Evolutionary conservation across 2,888 invertebrate genomes (phyloP).

Genomic region (Hirtodrosophila confusa): DNA sequence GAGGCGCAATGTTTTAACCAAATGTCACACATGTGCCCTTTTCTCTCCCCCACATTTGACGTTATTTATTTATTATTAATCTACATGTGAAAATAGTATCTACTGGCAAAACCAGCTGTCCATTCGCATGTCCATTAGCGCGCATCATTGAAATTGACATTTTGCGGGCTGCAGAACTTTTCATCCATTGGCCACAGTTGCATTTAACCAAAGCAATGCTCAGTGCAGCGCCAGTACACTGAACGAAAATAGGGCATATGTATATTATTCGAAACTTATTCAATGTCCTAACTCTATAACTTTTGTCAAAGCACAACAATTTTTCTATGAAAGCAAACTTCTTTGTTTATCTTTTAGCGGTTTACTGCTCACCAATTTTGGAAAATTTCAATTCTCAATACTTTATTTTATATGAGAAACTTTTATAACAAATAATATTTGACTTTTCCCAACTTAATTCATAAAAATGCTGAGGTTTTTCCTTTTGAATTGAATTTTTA

Average conservation of each 20-base stretch:
- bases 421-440: no score
- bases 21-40: conserved; percentile 40
- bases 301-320: no score
- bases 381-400: no score
- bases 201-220: conserved; percentile 37
- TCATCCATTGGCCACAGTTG: conserved; percentile 42
- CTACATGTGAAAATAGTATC: conserved; percentile 9
- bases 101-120: conserved; percentile 39
- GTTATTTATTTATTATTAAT: not conserved
- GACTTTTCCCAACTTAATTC: no score
- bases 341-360: no score
- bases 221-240: conserved; percentile 39
- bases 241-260: conserved; percentile 3
- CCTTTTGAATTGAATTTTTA: no score
- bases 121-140: conserved; percentile 66
- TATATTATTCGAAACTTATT: no score
- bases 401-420: no score
- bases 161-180: conserved; percentile 48
- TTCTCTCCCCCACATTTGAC: not conserved
- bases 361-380: no score
- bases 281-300: no score
- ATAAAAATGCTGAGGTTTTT: no score
- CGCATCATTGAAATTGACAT: conserved; percentile 74
- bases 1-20: conserved; percentile 40
- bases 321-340: no score